Evolutionary conservation across 2,113 vertebrate genomes (phyloP), one percentile per base, ranked within the genome.

Genomic region (Antennarius striatus): DNA sequence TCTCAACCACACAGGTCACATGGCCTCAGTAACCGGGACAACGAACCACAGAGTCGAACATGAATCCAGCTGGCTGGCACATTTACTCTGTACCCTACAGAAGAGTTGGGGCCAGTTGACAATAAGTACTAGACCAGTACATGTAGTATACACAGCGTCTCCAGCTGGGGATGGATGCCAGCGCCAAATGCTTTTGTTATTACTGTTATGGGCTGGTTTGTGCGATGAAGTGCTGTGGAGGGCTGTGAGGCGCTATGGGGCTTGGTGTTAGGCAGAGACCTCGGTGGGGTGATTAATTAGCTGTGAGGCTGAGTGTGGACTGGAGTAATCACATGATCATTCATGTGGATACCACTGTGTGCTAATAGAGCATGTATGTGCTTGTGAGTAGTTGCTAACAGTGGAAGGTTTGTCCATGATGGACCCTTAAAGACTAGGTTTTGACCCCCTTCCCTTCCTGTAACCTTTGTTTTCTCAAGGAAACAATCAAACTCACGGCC

Each of bases 401-500:
- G 39, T 71, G 59, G 54, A 69, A 52, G 60, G 43, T 16, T 70
- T 68, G 39, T 46, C 53, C 50, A 48, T 64, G 71, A 74, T 71
- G 77, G 36, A 54, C 46, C 57, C 46, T 46, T 55, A 36, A 42
- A 67, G 43, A 62, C 46, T 47, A 39, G 15, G 55, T 56, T 69
- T 51, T 29, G 14, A 13, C 32, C 28, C 67, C 55, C n/a, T 56
- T 32, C 59, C 51, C 42, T 90, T 91, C 91, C 89, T 94, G 79
- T 83, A 78, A 63, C 63, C 58, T 83, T 89, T 89, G 85, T 76
- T 72, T 73, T 54, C 63, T 71, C 62, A 71, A 90, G 91, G 90
- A 91, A 93, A 91, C 92, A 88, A 89, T 92, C 88, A 77, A 71
- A 80, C 79, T 88, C 73, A 71, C 53, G 76, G 83, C 63, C 73